Evolutionary conservation across 2,888 invertebrate genomes (phyloP), one percentile per base, ranked within the genome.

Genomic region (Elysia crispata): DNA sequence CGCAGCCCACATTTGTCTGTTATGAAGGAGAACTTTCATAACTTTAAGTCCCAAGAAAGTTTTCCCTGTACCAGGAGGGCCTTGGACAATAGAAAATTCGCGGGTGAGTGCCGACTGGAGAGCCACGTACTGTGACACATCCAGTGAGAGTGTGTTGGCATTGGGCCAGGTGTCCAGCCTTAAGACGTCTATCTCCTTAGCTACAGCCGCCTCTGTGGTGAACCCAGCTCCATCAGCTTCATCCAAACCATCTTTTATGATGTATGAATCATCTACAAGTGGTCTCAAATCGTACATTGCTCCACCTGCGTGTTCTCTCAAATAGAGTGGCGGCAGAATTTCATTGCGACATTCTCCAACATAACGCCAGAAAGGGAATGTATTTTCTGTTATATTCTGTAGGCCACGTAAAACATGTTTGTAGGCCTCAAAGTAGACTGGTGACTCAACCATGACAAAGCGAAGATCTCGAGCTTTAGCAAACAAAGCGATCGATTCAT

Each of bases 41-140:
- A 97, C 94, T 93, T 95, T 95, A 49, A 96, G 92, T 0, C 96
- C 96, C 84, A 97, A 91, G 90, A 94, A 95, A 0, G 97, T 96
- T 93, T 97, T 97, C 0, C 97, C 97, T 0, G 97, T 97, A 3
- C 97, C 97, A 0, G 97, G 97, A 0, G 97, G 97, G 0, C 97
- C 91, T 86, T 92, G 92, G 41, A 91, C 90, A n/a, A 92, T 81
- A 5, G 89, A 87, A 80, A 92, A 86, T 72, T 91, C 90, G 73
- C 86, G 86, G 20, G 89, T 89, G 13, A 92, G 81, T 1, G 90
- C 90, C 11, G 86, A 85, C 67, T 86, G 85, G 13, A 92, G 78
- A 0, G 92, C 91, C 18, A 82, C 70, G 60, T 83, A 85, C 79
- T 91, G 92, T 23, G 90, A 89, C 1, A 82, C 82, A 83, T 91